Base-by-base conservation (phyloP, 2,888 invertebrate species). In the Nymphalis c-album region DNA sequence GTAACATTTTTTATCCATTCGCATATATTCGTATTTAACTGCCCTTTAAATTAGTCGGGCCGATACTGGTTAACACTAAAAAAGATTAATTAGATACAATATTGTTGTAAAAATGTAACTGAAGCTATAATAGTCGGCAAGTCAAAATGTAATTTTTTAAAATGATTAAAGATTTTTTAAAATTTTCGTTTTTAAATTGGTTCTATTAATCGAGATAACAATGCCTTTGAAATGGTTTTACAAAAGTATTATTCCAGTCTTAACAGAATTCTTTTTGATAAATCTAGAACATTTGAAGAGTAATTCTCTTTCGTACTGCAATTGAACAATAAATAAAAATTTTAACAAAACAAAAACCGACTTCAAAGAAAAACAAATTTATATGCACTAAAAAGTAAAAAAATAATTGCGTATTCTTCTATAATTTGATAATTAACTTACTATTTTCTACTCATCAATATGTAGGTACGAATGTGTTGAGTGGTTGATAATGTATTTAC, bases 1-100 rank as follows among this genome's bases (percentile, higher is more conserved):
- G 73, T 75, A 73, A 69, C 70, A 75, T 71, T 76, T 77, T 77
- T 77, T 76, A 70, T 75, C 68, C 71, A 67, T 67, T 72, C 71
- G 66, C 68, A 70, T 73, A 66, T 71, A 73, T 74, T 70, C 68
- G 67, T 66, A 65, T 71, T 71, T 70, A 72, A 71, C 65, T 68
- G 72, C 70, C 63, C 69, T 71, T 71, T 74, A 72, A 74, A 74
- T 76, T 74, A 74, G 70, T 69, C 59, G 59, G 55, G 64, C 66
- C 65, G 69, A 70, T 68, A 68, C 64, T 67, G 61, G 58, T 68
- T 60, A 61, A 62, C 62, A 63, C 57, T 69, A 67, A 67, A 71
- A 59, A 62, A 60, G 70, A 65, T 67, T 71, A 67, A 68, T 67
- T 71, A 62, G 68, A 57, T 60, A 20, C 51, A 18, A 40, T 55